Evolutionary conservation across 2,113 vertebrate species (phyloP), one percentile per base, ranked within the genome.

Genomic region (Labeo rohita): DNA sequence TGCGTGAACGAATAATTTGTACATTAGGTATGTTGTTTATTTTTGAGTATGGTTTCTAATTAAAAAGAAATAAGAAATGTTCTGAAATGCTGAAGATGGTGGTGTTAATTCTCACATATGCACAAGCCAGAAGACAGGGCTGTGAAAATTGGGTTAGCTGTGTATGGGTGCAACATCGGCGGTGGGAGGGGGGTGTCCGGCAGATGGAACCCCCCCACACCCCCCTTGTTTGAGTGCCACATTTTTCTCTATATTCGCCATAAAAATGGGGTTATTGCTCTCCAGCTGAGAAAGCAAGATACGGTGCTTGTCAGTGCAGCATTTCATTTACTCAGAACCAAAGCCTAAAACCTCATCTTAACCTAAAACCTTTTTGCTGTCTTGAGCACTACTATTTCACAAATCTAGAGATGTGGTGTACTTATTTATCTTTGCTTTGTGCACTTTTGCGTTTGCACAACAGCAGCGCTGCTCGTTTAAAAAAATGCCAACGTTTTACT

Each of bases 401-500:
- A 49, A 23, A 49, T 49, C 45, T 75, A 49, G 72, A 75, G 45
- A 49, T 75, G 70, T 47, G 45, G 0, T 50, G 72, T 49, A 49
- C 2, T 73, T 45, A 11, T 73, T 73, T 73, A n/a, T 73, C 18
- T 75, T 75, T 49, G 49, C 45, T 49, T 50, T 75, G 43, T 75
- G 39, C n/a, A 12, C 7, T 74, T 49, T 49, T 3, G 45, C 45
- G 4, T 21, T 43, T 21, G 9, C 72, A 75, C 45, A 49, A 15
- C 2, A 74, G 45, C 70, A 74, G n/a, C 45, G 10, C 43, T 74
- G 21, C 73, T 75, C 73, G 28, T 75, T 49, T 75, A 8, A 75
- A 75, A 75, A 75, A 75, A 75, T 75, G 73, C 45, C 73, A 50
- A 21, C 6, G 45, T 49, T 50, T 66, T 66, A n/a, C 63, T 66